Base-by-base conservation (phyloP, 1,140 invertebrate species). In the Anastrepha ludens region DNA sequence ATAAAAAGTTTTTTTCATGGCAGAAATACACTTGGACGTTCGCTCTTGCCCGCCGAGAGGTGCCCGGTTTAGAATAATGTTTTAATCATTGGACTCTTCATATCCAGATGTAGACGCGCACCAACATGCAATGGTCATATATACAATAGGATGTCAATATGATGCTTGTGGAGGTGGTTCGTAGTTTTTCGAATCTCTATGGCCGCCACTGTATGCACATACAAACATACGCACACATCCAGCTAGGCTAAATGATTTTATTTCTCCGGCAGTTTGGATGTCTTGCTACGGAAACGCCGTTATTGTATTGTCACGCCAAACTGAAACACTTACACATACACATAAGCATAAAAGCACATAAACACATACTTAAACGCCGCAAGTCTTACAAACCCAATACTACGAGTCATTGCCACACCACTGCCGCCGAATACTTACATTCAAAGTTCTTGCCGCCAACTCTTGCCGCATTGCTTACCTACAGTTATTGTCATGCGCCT, bases 401-500 rank as follows among this genome's bases (percentile, higher is more conserved):
- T n/a, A 6, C 44, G 7, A 29, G 11, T 47, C 39, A 74, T 47
- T 74, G 44, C 13, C 74, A 55, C 47, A n/a, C 47, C 74, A 20
- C 44, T 47, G n/a, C 17, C 74, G 6, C 70, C 17, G 13, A 3
- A 62, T n/a, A 47, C 9, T 15, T 13, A 6, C 15, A 81, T 81
- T 55, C 44, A 81, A 55, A 8, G 47, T 81, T 81, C 74, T 81
- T 81, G 74, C 74, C n/a, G 55, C 47, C 17, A 81, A 81, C 74
- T 58, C 47, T 81, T 55, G 74, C 64, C 4, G 64, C 74, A 55
- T 55, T 17, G 41, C 17, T 41, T 81, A 47, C 74, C 17, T n/a
- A 17, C 55, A 55, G 74, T 81, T 47, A 81, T 81, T 81, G 74
- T 81, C 74, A 81, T 81, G 74, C 74, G 74, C 17, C 74, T 81